Conservation (phyloP, 2,888 invertebrate species). For the Plusia festucae region DNA sequence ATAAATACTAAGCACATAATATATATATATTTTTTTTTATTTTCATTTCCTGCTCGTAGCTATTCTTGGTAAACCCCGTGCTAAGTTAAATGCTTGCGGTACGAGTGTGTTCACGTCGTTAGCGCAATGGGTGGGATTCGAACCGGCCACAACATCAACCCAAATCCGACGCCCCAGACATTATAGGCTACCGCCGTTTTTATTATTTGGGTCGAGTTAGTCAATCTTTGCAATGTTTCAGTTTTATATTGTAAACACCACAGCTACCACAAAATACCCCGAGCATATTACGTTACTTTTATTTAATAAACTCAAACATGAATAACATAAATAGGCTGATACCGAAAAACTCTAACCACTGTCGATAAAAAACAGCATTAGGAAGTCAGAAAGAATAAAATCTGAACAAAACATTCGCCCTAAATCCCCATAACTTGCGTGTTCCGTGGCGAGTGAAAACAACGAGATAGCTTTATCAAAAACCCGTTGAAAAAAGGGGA, state of each 20-base stretch:
- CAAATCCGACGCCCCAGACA: no score
- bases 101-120: no score
- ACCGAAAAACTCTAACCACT: background rate
- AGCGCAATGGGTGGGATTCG: no score
- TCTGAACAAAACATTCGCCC: constrained; percentile 35
- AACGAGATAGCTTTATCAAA: constrained; percentile 36
- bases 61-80: no score
- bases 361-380: constrained; percentile 22
- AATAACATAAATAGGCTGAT: background rate
- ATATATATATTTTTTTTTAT: no score
- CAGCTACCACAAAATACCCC: background rate
- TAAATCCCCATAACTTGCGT: constrained; percentile 35
- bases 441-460: constrained; percentile 34
- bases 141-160: no score
- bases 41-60: no score
- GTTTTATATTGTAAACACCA: background rate
- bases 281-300: background rate
- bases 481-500: constrained; percentile 20
- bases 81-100: no score
- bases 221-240: background rate
- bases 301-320: background rate
- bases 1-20: no score
- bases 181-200: no score
- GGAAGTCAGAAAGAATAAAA: constrained; percentile 23
- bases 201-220: no score